Evolutionary conservation across 1,140 invertebrate genomes (phyloP).

Genomic region (Heliconius congener): DNA sequence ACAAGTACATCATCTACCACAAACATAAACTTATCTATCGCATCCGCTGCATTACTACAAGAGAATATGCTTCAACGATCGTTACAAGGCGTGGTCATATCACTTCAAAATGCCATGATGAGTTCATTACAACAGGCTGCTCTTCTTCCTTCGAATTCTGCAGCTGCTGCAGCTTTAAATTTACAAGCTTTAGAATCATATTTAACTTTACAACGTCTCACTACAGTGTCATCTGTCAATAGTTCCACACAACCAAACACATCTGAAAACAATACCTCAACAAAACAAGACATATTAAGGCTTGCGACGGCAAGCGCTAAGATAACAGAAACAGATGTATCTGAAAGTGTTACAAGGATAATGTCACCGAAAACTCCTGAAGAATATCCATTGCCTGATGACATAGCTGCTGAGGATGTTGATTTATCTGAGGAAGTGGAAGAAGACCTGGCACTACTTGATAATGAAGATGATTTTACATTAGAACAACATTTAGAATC

Average conservation of each 20-base stretch:
- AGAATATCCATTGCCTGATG: slow-evolving; percentile 71
- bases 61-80: slow-evolving; percentile 85
- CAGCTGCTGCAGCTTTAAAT: slow-evolving; percentile 89
- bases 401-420: slow-evolving; percentile 82
- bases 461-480: slow-evolving; percentile 82
- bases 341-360: slow-evolving; percentile 65
- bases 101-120: slow-evolving; percentile 89
- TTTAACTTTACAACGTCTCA: slow-evolving; percentile 88
- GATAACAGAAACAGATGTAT: slow-evolving; percentile 82
- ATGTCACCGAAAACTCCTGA: slow-evolving; percentile 77
- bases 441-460: slow-evolving; percentile 83
- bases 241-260: slow-evolving; percentile 60
- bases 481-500: slow-evolving; percentile 79
- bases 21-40: slow-evolving; percentile 78
- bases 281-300: slow-evolving; percentile 82
- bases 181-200: slow-evolving; percentile 92
- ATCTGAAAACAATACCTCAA: slow-evolving; percentile 57
- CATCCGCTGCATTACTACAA: slow-evolving; percentile 76
- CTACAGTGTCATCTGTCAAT: slow-evolving; percentile 78
- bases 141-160: slow-evolving; percentile 88
- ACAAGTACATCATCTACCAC: slow-evolving; percentile 74
- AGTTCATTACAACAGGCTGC: slow-evolving; percentile 88
- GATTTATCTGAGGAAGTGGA: slow-evolving; percentile 84
- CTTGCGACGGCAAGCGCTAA: slow-evolving; percentile 82
- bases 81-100: slow-evolving; percentile 87